Base-by-base conservation (phyloP, 2,113 vertebrate genomes). In the Leptobrachium ailaonicum region DNA sequence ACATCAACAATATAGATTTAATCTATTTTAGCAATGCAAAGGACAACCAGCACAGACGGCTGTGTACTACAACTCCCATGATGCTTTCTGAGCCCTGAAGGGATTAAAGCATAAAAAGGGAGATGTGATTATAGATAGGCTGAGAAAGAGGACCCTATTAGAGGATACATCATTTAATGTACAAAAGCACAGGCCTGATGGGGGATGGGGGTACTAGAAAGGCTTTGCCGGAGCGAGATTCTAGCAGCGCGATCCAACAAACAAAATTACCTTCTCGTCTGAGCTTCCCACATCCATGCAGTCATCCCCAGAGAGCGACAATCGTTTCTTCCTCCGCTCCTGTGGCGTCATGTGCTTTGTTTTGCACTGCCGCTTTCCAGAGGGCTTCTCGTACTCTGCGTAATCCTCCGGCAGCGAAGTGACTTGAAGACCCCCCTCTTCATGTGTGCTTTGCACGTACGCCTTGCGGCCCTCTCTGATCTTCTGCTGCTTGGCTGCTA, bases 361-460 rank as follows among this genome's bases (percentile, higher is more conserved):
- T 92, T 99, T 99, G 91, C 95, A 99, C 88, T 96, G 96, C 85
- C 97, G 94, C 91, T 99, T 99, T 93, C 97, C 97, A 89, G 97
- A 96, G 91, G 97, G 97, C 87, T 99, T 99, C 91, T 99, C 97
- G 8, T 92, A 88, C 86, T 97, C 96, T 76, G 91, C 90, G 87
- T 96, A 95, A 89, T 95, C 95, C 88, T 95, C 95, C 82, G 92
- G 91, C 86, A 95, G 88, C 82, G 93, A 93, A 89, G 93, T 85
- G 75, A 87, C 84, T 83, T 91, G 91, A 84, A 89, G 91, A 87
- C 93, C 91, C 89, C 94, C 88, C 81, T 93, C 92, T 85, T 95
- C 93, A 80, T 91, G 95, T 87, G 91, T 86, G 85, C 94, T 92
- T 90, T 88, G 85, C 88, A 91, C 86, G 86, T 92, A 87, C 85